A percentile compares a stretch with the other conserved stretches of the same genome.
phyloP scores from a whole-genome alignment of 2,888 invertebrate genomes.

The Cynaeus angustus region DNA sequence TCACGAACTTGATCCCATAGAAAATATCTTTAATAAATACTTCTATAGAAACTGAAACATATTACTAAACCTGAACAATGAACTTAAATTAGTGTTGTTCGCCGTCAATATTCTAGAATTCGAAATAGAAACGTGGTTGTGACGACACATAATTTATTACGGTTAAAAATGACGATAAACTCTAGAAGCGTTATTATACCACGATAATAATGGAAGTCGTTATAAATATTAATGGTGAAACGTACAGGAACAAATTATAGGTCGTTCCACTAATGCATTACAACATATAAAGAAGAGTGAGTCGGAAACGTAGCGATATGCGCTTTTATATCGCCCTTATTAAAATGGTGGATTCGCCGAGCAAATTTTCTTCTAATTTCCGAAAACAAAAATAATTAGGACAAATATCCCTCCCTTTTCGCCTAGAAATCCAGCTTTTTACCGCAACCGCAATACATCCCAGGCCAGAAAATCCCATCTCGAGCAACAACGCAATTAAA shows the following conservation, averaged over 20 bases:
- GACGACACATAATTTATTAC: not conserved
- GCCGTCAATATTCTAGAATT: not conserved
- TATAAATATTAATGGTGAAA: conserved; percentile 15
- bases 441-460: conserved; percentile 2
- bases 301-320: no score
- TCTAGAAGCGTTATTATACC: not conserved
- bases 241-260: not conserved
- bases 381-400: not conserved
- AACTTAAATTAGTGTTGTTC: no score
- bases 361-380: not conserved
- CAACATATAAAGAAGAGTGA: conserved; percentile 1
- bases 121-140: not conserved
- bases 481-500: conserved; percentile 30
- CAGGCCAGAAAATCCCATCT: conserved; percentile 1
- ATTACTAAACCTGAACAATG: no score
- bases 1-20: no score
- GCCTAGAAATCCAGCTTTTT: conserved; percentile 3
- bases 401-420: not conserved
- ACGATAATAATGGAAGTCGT: conserved; percentile 8
- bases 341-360: not conserved
- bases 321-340: no score
- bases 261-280: conserved; percentile 2
- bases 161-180: not conserved
- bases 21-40: no score
- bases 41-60: no score